Percentiles rank a stretch among this genome's conserved stretches.
Conservation (phyloP, 2,113 vertebrate species). For the Gadus chalcogrammus region DNA sequence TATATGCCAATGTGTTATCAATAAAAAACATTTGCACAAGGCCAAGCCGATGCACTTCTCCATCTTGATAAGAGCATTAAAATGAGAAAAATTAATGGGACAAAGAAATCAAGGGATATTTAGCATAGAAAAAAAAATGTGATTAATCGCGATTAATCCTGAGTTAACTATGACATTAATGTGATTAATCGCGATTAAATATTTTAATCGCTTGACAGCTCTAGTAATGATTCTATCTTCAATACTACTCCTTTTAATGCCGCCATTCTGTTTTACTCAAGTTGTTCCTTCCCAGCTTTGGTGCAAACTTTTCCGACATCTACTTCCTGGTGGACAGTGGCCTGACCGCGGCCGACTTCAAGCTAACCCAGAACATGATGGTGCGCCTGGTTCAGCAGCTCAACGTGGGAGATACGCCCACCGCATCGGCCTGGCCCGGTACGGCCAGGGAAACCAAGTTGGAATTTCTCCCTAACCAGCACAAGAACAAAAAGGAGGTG, state of each 20-base stretch:
- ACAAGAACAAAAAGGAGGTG: conserved; percentile 56
- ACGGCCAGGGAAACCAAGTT: conserved; percentile 44
- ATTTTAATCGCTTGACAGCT: no score
- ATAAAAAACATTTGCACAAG: no score
- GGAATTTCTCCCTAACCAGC: conserved; percentile 74
- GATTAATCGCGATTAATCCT: no score
- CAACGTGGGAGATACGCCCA: conserved; percentile 61
- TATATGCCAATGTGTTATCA: no score
- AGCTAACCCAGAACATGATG: conserved; percentile 54
- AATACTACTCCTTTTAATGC: background rate
- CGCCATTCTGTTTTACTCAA: background rate
- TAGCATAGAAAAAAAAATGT: no score
- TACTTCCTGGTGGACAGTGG: conserved; percentile 79
- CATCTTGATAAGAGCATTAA: no score
- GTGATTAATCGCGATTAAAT: no score
- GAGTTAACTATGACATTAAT: no score
- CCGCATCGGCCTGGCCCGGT: conserved; percentile 78
- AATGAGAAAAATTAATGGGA: no score
- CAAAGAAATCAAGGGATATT: no score
- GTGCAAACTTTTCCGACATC: conserved; percentile 72
- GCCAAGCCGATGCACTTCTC: no score
- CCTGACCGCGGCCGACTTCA: conserved; percentile 43
- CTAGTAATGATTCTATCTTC: no score
- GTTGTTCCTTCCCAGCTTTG: conserved; percentile 48
- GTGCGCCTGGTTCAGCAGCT: conserved; percentile 51